Conservation (phyloP, 2,113 vertebrate species). For the Callospermophilus lateralis region DNA sequence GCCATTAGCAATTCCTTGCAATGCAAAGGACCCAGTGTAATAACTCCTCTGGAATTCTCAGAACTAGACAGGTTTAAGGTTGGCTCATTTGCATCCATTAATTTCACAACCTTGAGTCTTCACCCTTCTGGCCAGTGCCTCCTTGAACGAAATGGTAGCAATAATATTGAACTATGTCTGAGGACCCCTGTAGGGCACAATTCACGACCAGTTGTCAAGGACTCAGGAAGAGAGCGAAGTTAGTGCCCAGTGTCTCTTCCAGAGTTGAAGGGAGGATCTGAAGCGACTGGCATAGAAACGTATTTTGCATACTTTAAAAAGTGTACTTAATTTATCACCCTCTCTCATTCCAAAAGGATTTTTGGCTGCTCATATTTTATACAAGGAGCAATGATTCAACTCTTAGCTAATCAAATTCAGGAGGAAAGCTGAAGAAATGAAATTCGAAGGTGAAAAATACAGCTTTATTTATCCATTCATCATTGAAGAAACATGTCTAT, state of each 20-base stretch:
- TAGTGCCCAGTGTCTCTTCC: not conserved
- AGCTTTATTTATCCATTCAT: conserved; percentile 28
- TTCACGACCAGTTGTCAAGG: conserved; percentile 30
- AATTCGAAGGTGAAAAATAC: conserved; percentile 6
- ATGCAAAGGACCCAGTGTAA: not conserved
- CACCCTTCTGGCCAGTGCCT: not conserved
- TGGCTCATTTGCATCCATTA: not conserved
- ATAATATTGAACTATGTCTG: not conserved
- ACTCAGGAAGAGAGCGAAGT: not conserved
- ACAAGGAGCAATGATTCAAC: not conserved
- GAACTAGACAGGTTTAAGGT: not conserved
- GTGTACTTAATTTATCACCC: not conserved
- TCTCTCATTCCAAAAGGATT: not conserved
- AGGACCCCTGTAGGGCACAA: not conserved
- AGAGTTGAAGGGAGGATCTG: not conserved
- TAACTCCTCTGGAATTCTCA: not conserved
- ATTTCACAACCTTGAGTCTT: conserved; percentile 33
- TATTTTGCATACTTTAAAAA: not conserved
- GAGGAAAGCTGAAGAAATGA: conserved; percentile 10
- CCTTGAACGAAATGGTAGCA: not conserved
- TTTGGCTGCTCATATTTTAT: conserved; percentile 34
- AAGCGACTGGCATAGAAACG: not conserved
- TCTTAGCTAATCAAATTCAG: conserved; percentile 15
- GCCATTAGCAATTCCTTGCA: not conserved
- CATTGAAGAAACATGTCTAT: not conserved